phyloP scores from a whole-genome alignment of 2,113 vertebrate genomes.

The Nyctereutes procyonoides region DNA sequence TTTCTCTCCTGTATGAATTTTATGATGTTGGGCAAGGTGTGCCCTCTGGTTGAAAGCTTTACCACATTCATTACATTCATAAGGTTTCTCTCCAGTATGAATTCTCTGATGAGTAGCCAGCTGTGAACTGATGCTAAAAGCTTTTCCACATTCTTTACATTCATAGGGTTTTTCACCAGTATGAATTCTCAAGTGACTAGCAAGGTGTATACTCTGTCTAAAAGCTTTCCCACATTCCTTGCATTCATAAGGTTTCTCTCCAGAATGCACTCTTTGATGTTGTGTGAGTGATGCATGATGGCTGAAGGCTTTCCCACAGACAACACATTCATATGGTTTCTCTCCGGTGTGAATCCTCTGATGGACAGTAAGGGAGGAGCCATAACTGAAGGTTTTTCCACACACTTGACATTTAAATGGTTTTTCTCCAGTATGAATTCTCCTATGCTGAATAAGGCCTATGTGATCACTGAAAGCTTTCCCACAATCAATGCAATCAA shows the following conservation, averaged over 20 bases:
- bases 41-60: slow-evolving; percentile 73
- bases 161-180: slow-evolving; percentile 68
- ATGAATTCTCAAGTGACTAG: slow-evolving; percentile 69
- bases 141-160: slow-evolving; percentile 69
- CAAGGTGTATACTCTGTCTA: slow-evolving; percentile 62
- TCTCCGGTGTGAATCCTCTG: slow-evolving; percentile 70
- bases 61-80: slow-evolving; percentile 62
- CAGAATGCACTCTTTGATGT: slow-evolving; percentile 69
- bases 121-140: slow-evolving; percentile 64
- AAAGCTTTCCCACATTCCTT: slow-evolving; percentile 70
- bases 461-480: slow-evolving; percentile 70
- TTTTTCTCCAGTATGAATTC: slow-evolving; percentile 71
- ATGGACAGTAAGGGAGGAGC: slow-evolving; percentile 52
- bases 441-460: slow-evolving; percentile 57
- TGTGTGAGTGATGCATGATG: slow-evolving; percentile 56
- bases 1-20: slow-evolving; percentile 71
- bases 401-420: slow-evolving; percentile 58
- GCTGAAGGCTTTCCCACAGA: slow-evolving; percentile 75
- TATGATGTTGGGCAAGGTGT: slow-evolving; percentile 68
- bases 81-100: slow-evolving; percentile 74
- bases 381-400: slow-evolving; percentile 43
- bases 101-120: slow-evolving; percentile 60
- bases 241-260: slow-evolving; percentile 66
- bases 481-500: slow-evolving; percentile 65
- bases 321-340: slow-evolving; percentile 49